Evolutionary conservation across 2,888 invertebrate species (phyloP).

Genomic region (Xiphydria camelus): DNA sequence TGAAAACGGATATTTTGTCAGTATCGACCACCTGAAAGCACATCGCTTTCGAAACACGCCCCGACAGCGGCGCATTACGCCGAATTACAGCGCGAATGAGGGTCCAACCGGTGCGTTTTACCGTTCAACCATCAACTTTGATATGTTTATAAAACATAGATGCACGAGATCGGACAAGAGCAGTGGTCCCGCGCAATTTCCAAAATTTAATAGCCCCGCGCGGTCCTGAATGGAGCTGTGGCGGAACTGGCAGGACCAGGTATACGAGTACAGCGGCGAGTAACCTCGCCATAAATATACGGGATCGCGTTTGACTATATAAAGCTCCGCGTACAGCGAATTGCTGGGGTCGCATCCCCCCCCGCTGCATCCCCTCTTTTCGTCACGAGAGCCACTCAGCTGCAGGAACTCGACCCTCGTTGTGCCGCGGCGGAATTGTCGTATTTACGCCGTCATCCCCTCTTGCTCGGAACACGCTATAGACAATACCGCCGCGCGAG

Average conservation of each 20-base stretch:
- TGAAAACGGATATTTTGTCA: no score
- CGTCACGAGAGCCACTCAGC: no score
- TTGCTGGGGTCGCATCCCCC: conserved; percentile 18
- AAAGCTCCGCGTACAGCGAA: conserved; percentile 34
- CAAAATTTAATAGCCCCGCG: conserved; percentile 51
- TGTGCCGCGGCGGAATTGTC: no score
- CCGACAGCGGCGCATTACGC: no score
- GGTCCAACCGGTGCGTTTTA: neutral
- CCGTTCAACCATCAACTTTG: conserved; percentile 44
- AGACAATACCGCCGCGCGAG: no score
- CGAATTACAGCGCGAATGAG: conserved; percentile 36
- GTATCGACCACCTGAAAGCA: no score
- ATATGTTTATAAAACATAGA: conserved; percentile 49
- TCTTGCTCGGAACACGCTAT: no score
- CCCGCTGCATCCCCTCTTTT: conserved; percentile 14
- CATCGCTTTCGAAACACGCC: no score
- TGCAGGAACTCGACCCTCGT: conserved; percentile 11
- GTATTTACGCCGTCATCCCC: no score
- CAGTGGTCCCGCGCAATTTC: conserved; percentile 43
- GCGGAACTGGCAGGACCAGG: conserved; percentile 23
- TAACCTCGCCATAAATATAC: conserved; percentile 42
- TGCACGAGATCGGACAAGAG: conserved; percentile 11
- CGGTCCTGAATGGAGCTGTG: conserved; percentile 21
- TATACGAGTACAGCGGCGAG: conserved; percentile 26
- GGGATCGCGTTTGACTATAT: conserved; percentile 35